Evolutionary conservation across 2,888 invertebrate genomes (phyloP).

Genomic region (Melolontha melolontha): DNA sequence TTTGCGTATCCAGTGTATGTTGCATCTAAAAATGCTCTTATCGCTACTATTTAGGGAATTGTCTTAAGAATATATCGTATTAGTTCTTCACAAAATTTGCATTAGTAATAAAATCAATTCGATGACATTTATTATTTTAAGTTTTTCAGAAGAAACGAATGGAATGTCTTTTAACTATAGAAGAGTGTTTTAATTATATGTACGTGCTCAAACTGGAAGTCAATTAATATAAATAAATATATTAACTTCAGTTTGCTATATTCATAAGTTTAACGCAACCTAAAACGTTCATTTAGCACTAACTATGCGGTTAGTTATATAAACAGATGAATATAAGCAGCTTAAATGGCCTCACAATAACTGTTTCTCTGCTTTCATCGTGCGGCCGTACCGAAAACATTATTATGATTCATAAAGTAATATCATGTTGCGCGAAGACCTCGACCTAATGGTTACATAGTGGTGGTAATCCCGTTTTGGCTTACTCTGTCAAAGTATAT

Average conservation of each 20-base stretch:
- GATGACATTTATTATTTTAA: too few species aligned
- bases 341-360: slow-evolving; percentile 20
- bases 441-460: slow-evolving; percentile 21
- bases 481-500: slow-evolving; percentile 26
- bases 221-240: too few species aligned
- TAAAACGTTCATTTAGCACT: slow-evolving; percentile 16
- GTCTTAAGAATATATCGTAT: too few species aligned
- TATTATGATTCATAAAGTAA: slow-evolving; percentile 29
- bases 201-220: too few species aligned
- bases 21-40: too few species aligned
- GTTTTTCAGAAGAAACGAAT: too few species aligned
- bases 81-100: too few species aligned
- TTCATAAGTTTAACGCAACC: slow-evolving; percentile 16
- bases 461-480: slow-evolving; percentile 21
- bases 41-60: too few species aligned
- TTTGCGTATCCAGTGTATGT: too few species aligned
- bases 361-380: slow-evolving; percentile 8
- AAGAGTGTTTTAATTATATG: too few species aligned
- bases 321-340: slow-evolving; percentile 25
- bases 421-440: slow-evolving; percentile 4
- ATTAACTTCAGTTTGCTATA: background rate
- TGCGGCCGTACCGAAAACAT: slow-evolving; percentile 4
- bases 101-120: too few species aligned
- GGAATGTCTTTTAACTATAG: too few species aligned
- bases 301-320: slow-evolving; percentile 5